A percentile compares a stretch with the other conserved stretches of the same genome.
phyloP scores from a whole-genome alignment of 1,140 invertebrate species.

The Lycorma delicatula region DNA sequence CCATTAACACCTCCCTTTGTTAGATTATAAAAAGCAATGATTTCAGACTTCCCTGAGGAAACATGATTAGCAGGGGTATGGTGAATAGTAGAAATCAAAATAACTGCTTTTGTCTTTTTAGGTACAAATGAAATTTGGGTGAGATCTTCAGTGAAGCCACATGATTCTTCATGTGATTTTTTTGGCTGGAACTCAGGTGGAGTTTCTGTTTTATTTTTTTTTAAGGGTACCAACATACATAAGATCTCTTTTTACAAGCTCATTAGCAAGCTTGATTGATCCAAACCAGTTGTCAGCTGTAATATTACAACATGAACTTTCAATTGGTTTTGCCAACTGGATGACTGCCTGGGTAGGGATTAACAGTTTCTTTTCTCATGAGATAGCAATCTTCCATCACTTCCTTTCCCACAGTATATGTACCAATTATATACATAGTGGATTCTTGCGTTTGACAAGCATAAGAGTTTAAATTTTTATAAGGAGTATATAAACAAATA shows the following conservation, averaged over 20 bases:
- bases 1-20: conserved; percentile 10
- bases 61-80: neutral
- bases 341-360: conserved; percentile 29
- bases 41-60: conserved; percentile 4
- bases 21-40: conserved; percentile 10
- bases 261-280: conserved; percentile 33
- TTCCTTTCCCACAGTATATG: conserved; percentile 13
- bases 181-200: conserved; percentile 26
- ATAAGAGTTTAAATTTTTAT: conserved; percentile 22
- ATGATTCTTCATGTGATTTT: neutral
- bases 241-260: conserved; percentile 27
- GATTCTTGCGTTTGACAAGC: neutral
- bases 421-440: conserved; percentile 16
- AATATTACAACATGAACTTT: conserved; percentile 32
- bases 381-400: conserved; percentile 17
- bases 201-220: conserved; percentile 40
- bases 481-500: no score
- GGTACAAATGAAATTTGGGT: conserved; percentile 24
- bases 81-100: neutral
- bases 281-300: conserved; percentile 38
- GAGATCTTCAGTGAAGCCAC: conserved; percentile 17
- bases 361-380: conserved; percentile 26
- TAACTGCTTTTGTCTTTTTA: conserved; percentile 14
- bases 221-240: conserved; percentile 39
- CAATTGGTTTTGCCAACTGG: conserved; percentile 29